Percentiles rank a stretch among this genome's conserved stretches.
These are phyloP conservation scores for Cephus pygmeus DNA, from an alignment of 2,888 invertebrate genomes.

Conservation along the genomic window DNA sequence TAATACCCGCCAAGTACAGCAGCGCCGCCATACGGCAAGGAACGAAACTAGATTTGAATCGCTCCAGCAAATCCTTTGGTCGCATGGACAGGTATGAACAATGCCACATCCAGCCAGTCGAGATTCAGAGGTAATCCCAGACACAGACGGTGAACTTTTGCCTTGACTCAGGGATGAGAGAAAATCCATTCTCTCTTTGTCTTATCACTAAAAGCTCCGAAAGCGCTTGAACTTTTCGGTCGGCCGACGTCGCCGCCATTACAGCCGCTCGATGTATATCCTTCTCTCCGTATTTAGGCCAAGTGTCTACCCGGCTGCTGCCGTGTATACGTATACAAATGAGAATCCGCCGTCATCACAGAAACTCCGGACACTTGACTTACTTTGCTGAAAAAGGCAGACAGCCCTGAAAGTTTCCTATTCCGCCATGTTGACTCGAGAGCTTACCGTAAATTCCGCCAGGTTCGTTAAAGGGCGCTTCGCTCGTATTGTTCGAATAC, in stretches of 20 bases:
- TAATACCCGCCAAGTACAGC: neutral
- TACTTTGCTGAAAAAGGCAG: conserved; percentile 25
- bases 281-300: conserved; percentile 48
- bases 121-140: conserved; percentile 17
- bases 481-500: neutral
- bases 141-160: conserved; percentile 13
- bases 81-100: neutral
- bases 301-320: conserved; percentile 50
- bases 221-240: conserved; percentile 40
- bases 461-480: no score
- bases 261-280: conserved; percentile 31
- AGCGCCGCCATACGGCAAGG: neutral
- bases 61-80: neutral
- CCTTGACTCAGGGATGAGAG: neutral
- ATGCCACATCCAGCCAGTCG: neutral
- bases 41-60: neutral
- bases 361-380: conserved; percentile 1
- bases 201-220: conserved; percentile 42
- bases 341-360: conserved; percentile 33
- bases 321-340: conserved; percentile 39
- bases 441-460: neutral
- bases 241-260: conserved; percentile 25
- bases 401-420: conserved; percentile 2
- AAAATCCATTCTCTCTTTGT: conserved; percentile 24
- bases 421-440: conserved; percentile 22